Evolutionary conservation across 37 sponge, comb jelly and placozoan genomes (phyloP), one percentile per base, ranked within the genome.

Genomic region (Spongilla lacustris): DNA sequence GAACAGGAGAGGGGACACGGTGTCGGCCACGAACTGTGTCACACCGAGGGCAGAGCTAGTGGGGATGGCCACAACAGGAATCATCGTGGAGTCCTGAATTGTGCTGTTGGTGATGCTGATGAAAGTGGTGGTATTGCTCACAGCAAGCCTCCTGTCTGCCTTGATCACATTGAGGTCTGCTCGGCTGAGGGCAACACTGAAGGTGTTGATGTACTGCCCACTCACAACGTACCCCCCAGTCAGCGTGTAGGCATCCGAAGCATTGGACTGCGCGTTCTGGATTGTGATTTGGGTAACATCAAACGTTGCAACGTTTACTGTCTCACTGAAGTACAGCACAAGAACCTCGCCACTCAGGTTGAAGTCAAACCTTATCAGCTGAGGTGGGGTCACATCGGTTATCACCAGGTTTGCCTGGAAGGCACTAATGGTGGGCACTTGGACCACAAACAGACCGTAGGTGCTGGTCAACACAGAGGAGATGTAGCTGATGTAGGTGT

Each of bases 91-190:
- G 86, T 96, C 96, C 31, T 25, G 12, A 68, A 96, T 81, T 1
- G 85, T 74, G 26, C 80, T 84, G 26, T 49, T 46, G 13, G 94
- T 83, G 46, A 93, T 25, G 14, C 75, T 41, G 6, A 96, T 38
- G 76, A 83, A 96, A n/a, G 96, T 92, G 27, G 92, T 74, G 66
- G 69, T 31, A 14, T 66, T 30, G 24, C 76, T 73, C 17, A 87
- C 80, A 36, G 93, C 94, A 11, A 94, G 46, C 28, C 75, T 75
- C 13, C 79, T 81, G 25, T 83, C 50, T 17, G 87, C 23, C 81
- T 96, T 96, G 77, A 96, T 85, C 35, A 36, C 30, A 74, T 97
- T 97, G 33, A 97, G 81, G 71, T 97, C 97, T 14, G 87, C 90
- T 72, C 87, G 34, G 10, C 91, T 90, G 6, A 97, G 80, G 50